Evolutionary conservation across 1,140 invertebrate species (phyloP), one percentile per base, ranked within the genome.

Genomic region (Parasteatoda tepidariorum): DNA sequence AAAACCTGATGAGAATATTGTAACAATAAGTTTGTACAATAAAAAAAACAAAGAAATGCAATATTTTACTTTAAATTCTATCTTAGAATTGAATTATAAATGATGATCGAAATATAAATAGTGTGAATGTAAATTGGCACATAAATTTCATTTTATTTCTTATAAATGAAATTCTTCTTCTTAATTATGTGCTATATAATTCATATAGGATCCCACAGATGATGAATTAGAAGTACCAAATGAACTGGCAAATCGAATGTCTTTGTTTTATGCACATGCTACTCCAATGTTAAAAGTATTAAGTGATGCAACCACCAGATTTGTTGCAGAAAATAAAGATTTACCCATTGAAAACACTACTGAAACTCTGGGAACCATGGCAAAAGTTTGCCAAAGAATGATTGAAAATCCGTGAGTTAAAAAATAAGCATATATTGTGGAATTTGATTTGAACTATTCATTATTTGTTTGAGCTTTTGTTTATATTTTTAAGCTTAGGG

Each of bases 361-460:
- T 11, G 96, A 98, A 90, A 97, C 95, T 3, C 90, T 98, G n/a
- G 94, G 95, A 85, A 97, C 96, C 24, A 98, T 98, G 96, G 96
- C 96, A 57, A 95, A 96, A 91, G 96, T 98, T 38, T 98, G 96
- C 89, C 91, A 97, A 85, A 92, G 95, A 87, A 98, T 98, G 96
- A 90, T 98, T 85, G 96, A 97, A 91, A 97, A 95, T 91, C 94
- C 94, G 95, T 96, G 91, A 95, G 94, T 95, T 55, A 18, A 18
- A 22, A 48, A 48, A 2, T 13, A 2, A 48, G 18, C 9, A 6
- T 48, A 18, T 4, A 48, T 48, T 48, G 1, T 48, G 5, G n/a
- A 22, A n/a, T 15, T 59, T 0, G 24, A 15, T 2, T 59, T 26
- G 2, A n/a, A 5, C 2, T 59, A 22, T 48, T 48, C 18, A 9